phyloP scores from a whole-genome alignment of 2,113 vertebrate species.

The Calypte anna region DNA sequence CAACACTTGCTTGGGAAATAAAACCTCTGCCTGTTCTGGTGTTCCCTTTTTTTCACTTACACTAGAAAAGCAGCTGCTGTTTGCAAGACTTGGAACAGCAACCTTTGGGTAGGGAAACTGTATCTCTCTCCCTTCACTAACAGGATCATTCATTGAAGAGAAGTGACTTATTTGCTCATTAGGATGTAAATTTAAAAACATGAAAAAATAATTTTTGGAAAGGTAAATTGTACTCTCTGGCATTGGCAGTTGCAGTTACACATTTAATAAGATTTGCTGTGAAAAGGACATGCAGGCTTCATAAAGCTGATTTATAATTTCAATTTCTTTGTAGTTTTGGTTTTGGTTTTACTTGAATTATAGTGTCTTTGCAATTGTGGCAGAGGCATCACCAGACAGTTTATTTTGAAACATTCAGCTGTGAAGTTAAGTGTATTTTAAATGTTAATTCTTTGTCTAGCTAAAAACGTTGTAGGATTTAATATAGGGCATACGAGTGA shows the following conservation, averaged over 20 bases:
- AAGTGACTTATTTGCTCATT: background rate
- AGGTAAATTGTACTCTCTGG: background rate
- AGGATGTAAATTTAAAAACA: background rate
- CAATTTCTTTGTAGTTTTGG: background rate
- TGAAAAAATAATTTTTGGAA: background rate
- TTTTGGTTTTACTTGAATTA: background rate
- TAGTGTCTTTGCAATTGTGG: background rate
- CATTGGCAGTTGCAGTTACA: background rate
- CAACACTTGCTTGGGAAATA: background rate
- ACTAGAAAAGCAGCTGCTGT: fast-evolving
- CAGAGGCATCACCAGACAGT: background rate
- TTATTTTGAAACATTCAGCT: background rate
- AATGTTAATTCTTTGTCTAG: background rate
- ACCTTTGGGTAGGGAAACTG: background rate
- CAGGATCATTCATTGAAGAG: background rate
- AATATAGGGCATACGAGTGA: background rate
- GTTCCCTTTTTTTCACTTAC: background rate
- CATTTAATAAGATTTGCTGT: background rate
- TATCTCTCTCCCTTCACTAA: background rate
- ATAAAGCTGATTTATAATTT: background rate
- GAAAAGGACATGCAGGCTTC: background rate
- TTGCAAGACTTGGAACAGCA: background rate
- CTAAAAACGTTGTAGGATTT: background rate
- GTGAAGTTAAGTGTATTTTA: background rate
- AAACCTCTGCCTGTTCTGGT: background rate